Base-by-base conservation (phyloP, 2,797 vertebrate genomes). In the Thalassophryne amazonica region DNA sequence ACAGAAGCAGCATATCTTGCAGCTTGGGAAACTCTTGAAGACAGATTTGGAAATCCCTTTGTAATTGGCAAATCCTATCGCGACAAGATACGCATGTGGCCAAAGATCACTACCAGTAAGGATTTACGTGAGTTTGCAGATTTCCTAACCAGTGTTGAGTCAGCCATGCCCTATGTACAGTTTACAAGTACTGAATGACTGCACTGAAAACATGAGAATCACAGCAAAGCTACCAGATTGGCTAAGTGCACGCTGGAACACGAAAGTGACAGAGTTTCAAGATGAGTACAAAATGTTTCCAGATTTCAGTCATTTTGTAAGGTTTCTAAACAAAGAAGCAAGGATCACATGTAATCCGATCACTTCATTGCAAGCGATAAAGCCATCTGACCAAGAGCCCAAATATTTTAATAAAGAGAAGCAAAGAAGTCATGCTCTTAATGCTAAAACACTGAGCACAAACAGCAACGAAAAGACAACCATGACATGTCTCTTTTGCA, bases 271-370 rank as follows among this genome's bases (percentile, higher is more conserved):
- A 0, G 41, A 72, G 38, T 14, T 49, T 0, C 33, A 69, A 59
- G 60, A 63, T 21, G 3, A 48, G 4, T 73, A 3, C 0, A 33
- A 15, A 1, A 14, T 27, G 0, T 69, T 76, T n/a, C 60, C 51
- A 8, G 18, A 31, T 0, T 78, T 76, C 9, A 71, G 55, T 24
- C 67, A 73, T 0, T 78, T 77, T 48, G 66, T 69, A 0, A 28
- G 7, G 13, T 70, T 76, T 35, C 31, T 69, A 13, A 40, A 12
- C 16, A 76, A 36, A 32, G 55, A 69, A 38, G 67, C 42, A 0
- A 81, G 66, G 34, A 75, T 60, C 9, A 46, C 58, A 1, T 77
- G 60, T 3, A 70, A 68, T 1, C 49, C 55, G 5, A 41, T 69
- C 11, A 66, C 42, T 22, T 63, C 36, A 2, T 3, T 69, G 18